Conservation (phyloP, 2,113 vertebrate genomes). For the Ammodytes dubius region DNA sequence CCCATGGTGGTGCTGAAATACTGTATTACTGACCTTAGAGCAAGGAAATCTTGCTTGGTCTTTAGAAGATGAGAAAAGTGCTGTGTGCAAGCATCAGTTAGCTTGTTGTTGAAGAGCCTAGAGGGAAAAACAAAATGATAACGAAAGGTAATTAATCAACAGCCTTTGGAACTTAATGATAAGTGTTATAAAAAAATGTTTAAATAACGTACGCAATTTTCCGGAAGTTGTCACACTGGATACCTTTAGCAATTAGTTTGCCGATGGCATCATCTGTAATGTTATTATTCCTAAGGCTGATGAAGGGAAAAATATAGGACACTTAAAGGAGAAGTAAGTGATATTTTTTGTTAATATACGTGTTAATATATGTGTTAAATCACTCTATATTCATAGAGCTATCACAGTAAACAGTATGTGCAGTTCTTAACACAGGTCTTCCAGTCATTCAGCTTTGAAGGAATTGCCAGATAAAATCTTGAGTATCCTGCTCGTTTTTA, state of each 20-base stretch:
- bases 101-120: conserved; percentile 91
- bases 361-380: too few species aligned
- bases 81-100: conserved; percentile 86
- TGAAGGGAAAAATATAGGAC: conserved; percentile 15
- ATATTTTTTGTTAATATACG: too few species aligned
- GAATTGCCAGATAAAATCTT: too few species aligned
- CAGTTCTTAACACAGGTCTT: too few species aligned
- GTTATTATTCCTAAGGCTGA: conserved; percentile 89
- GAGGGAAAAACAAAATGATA: conserved; percentile 22
- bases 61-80: conserved; percentile 85
- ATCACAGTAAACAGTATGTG: too few species aligned
- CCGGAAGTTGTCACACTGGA: conserved; percentile 84
- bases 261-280: conserved; percentile 88
- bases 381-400: too few species aligned
- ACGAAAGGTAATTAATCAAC: not conserved
- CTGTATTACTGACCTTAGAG: conserved; percentile 81
- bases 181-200: not conserved
- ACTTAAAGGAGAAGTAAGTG: not conserved
- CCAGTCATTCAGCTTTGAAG: too few species aligned
- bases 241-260: conserved; percentile 82
- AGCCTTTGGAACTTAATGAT: not conserved
- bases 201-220: conserved; percentile 87
- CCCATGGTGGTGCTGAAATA: not conserved
- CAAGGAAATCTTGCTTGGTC: conserved; percentile 84
- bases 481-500: too few species aligned